Conservation (phyloP, 2,888 invertebrate genomes). For the Brachycybe producta region DNA sequence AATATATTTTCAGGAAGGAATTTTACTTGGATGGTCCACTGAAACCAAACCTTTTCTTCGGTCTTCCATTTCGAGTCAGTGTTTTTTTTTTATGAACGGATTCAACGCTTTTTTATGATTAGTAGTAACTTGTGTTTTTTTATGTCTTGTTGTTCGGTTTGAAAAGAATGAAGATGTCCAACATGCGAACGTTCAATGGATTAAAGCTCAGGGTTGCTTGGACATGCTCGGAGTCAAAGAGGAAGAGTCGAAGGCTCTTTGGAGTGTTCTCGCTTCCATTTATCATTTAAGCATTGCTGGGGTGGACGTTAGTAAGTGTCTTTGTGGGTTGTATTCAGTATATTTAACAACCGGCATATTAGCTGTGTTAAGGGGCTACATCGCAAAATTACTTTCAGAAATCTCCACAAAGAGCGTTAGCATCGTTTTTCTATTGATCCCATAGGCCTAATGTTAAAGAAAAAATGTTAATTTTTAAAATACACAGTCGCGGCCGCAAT, state of each 20-base stretch:
- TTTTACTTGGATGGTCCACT: slow-evolving; percentile 62
- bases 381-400: too few relatives aligned
- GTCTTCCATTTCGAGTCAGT: slow-evolving; percentile 51
- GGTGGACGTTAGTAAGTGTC: slow-evolving; percentile 50
- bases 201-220: slow-evolving; percentile 63
- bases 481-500: too few relatives aligned
- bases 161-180: slow-evolving; percentile 57
- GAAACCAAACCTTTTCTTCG: slow-evolving; percentile 65
- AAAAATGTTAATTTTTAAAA: too few relatives aligned
- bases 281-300: slow-evolving; percentile 85
- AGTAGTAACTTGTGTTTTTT: neutral
- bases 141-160: neutral
- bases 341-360: neutral
- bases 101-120: slow-evolving; percentile 5
- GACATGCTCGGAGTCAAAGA: slow-evolving; percentile 59
- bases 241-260: slow-evolving; percentile 66
- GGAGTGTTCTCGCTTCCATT: slow-evolving; percentile 80
- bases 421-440: too few relatives aligned
- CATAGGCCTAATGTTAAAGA: too few relatives aligned
- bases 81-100: neutral
- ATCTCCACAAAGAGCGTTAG: too few relatives aligned
- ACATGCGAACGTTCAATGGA: slow-evolving; percentile 65
- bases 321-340: neutral
- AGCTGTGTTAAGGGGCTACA: too few relatives aligned
- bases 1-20: slow-evolving; percentile 44